Evolutionary conservation across 1,140 invertebrate species (phyloP).

Genomic region (Lucilia cuprina): DNA sequence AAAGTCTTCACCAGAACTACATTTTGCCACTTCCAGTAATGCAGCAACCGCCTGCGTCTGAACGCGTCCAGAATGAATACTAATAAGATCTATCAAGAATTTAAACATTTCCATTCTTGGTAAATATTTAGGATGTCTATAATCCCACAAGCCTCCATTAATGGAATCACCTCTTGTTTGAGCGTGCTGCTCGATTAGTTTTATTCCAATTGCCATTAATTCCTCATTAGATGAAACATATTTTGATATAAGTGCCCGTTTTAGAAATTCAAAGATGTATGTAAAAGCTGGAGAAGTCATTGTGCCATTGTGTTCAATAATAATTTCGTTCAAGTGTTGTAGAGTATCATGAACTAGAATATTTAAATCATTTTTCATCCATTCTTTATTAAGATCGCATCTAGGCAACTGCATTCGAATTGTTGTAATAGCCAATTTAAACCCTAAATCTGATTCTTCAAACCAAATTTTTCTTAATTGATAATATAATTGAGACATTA

Average conservation of each 20-base stretch:
- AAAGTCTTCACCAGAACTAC: slow-evolving; percentile 70
- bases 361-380: slow-evolving; percentile 77
- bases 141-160: slow-evolving; percentile 63
- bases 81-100: slow-evolving; percentile 81
- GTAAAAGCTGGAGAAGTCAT: slow-evolving; percentile 78
- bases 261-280: slow-evolving; percentile 83
- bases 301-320: not conserved
- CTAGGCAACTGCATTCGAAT: slow-evolving; percentile 76
- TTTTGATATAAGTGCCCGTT: slow-evolving; percentile 67
- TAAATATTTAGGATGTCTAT: slow-evolving; percentile 77
- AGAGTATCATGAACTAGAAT: slow-evolving; percentile 47
- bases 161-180: slow-evolving; percentile 66
- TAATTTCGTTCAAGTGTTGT: slow-evolving; percentile 41
- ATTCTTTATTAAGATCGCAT: slow-evolving; percentile 78
- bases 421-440: slow-evolving; percentile 72
- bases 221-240: slow-evolving; percentile 65
- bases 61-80: slow-evolving; percentile 70
- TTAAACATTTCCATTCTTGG: slow-evolving; percentile 83
- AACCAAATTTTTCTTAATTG: slow-evolving; percentile 67
- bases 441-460: slow-evolving; percentile 64
- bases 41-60: slow-evolving; percentile 80
- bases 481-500: slow-evolving; percentile 70
- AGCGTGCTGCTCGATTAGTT: slow-evolving; percentile 77
- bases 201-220: slow-evolving; percentile 70
- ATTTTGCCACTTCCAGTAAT: slow-evolving; percentile 77